Conservation (phyloP, 2,113 vertebrate genomes). For the Helogale parvula region DNA sequence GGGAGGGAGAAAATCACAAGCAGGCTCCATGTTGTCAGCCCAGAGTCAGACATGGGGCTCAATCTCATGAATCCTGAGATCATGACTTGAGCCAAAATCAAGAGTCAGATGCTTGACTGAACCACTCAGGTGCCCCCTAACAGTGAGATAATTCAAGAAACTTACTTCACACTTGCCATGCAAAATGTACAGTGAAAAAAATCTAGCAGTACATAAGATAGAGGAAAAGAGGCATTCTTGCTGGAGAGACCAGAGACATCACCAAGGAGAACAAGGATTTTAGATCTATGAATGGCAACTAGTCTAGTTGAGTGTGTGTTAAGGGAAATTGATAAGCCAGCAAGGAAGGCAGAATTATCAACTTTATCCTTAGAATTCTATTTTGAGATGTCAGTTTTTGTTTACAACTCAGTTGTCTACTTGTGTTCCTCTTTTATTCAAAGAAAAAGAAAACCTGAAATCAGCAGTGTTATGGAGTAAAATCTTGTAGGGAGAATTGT, state of each 20-base stretch:
- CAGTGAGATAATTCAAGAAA: not conserved
- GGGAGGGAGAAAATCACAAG: too few species aligned
- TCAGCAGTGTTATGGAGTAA: not conserved
- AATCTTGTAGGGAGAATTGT: not conserved
- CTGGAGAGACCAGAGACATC: not conserved
- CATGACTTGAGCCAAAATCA: too few species aligned
- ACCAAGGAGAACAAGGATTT: not conserved
- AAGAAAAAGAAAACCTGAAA: not conserved
- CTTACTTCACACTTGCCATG: not conserved
- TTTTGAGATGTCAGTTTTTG: slow-evolving; percentile 26
- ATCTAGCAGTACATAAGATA: not conserved
- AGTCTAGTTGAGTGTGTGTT: not conserved
- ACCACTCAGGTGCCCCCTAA: not conserved
- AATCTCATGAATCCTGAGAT: too few species aligned
- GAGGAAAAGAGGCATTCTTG: not conserved
- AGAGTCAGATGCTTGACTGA: too few species aligned
- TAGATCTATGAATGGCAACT: not conserved
- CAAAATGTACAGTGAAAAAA: not conserved
- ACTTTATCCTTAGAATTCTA: slow-evolving; percentile 8
- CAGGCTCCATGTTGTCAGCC: too few species aligned
- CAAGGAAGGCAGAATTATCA: not conserved
- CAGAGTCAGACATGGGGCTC: too few species aligned
- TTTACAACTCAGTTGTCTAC: not conserved
- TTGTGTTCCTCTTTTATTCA: not conserved
- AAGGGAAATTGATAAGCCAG: not conserved